Evolutionary conservation across 2,113 vertebrate species (phyloP), one percentile per base, ranked within the genome.

Genomic region (Callopanchax toddi): DNA sequence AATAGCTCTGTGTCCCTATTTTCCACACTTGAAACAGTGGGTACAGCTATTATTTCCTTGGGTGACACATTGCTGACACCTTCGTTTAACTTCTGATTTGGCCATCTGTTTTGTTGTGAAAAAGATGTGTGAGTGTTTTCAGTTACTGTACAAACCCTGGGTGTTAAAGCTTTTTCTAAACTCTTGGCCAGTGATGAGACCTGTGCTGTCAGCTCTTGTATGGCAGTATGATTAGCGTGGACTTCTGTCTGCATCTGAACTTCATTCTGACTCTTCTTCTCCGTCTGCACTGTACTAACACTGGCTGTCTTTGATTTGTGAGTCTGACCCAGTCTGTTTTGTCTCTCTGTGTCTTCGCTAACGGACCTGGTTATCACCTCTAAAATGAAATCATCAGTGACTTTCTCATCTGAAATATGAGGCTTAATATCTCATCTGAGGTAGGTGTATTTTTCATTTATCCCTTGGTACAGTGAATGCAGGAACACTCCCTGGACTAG

Each of bases 1-100:
- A 21, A 64, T 16, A 39, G 53, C 53, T 40, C 52, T 39, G 20
- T 55, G 52, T 55, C 52, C 52, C 34, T 55, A 20, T 40, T 23
- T 39, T 22, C 53, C 36, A 17, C 36, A 56, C 22, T 3, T 1
- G 0, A 56, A 56, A 23, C 53, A 25, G 5, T 40, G 53, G 22
- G 18, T 22, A 7, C 34, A 2, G 2, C 42, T 43, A 2, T 43
- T 9, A 18, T 3, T 18, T 43, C 42, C 42, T 43, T 39, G 12
- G 11, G 37, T 4, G 37, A 15, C 12, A 16, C 37, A 39, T 13
- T 13, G 13, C 11, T 39, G 42, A 18, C 42, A 43, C 11, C n/a
- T n/a, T 43, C n/a, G 16, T 18, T 18, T 43, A 18, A 6, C 42
- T 43, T 43, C n/a, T 43, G 42, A 17, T 5, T 43, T n/a, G 42